Conservation (phyloP, 2,113 vertebrate genomes). For the Lepus europaeus region DNA sequence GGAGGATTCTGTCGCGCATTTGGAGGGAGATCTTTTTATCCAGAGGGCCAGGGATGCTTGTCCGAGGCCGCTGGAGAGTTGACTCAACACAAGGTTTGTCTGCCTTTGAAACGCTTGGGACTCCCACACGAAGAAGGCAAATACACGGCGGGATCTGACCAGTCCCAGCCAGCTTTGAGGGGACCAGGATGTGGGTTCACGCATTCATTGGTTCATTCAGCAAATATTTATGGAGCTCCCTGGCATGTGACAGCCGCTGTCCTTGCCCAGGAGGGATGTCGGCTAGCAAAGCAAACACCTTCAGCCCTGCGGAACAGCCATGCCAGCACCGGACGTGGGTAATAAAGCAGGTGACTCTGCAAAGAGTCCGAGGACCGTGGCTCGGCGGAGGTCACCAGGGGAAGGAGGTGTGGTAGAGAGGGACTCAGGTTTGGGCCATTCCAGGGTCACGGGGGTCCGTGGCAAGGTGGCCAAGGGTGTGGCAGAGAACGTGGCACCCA, state of each 20-base stretch:
- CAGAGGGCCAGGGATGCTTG: background rate
- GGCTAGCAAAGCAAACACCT: background rate
- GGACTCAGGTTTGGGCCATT: background rate
- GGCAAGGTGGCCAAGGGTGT: background rate
- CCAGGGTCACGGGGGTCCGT: background rate
- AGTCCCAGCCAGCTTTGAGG: background rate
- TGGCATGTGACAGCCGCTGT: background rate
- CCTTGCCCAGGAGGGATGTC: background rate
- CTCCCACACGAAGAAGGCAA: background rate
- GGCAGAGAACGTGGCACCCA: background rate
- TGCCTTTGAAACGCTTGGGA: background rate
- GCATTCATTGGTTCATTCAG: background rate
- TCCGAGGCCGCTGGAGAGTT: background rate
- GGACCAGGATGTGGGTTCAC: background rate
- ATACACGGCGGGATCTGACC: background rate
- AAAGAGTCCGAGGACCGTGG: background rate
- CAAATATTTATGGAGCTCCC: background rate
- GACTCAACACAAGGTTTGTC: background rate
- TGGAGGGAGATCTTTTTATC: background rate
- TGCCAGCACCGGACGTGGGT: fast-evolving
- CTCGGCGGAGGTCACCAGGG: background rate
- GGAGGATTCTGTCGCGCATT: no score
- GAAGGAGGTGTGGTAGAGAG: background rate
- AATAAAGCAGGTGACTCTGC: fast-evolving
- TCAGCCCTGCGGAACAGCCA: fast-evolving